These are phyloP conservation scores for Lumbricus terrestris DNA, from an alignment of 2,888 invertebrate species.

Conservation along the genomic window DNA sequence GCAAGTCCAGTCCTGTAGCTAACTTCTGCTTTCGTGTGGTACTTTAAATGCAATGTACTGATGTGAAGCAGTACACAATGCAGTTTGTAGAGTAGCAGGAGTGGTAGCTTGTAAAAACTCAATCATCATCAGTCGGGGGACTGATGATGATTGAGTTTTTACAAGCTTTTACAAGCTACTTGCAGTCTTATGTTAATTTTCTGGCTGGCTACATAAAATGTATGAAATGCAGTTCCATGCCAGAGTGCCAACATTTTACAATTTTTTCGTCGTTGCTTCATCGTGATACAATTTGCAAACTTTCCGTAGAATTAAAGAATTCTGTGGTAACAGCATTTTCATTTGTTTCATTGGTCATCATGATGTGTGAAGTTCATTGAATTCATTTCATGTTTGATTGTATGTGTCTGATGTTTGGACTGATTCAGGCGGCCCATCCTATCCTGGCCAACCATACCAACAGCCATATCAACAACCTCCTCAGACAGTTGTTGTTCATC, in stretches of 20 bases:
- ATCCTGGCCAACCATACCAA: not conserved
- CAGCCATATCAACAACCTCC: not conserved
- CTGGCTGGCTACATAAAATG: not conserved
- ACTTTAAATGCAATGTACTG: too few species aligned
- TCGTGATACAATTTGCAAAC: not conserved
- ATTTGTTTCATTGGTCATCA: too few species aligned
- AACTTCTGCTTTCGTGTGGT: too few species aligned
- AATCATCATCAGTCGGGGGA: too few species aligned
- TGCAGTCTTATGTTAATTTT: not conserved
- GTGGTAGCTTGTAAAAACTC: too few species aligned
- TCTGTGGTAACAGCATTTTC: not conserved
- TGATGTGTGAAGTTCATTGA: not conserved
- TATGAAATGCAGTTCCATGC: not conserved
- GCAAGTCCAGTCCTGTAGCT: too few species aligned
- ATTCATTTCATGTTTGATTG: not conserved
- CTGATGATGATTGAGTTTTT: too few species aligned
- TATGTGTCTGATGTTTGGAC: not conserved
- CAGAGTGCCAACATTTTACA: not conserved
- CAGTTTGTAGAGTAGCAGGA: too few species aligned
- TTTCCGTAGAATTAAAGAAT: not conserved
- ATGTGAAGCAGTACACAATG: too few species aligned
- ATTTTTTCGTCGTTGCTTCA: not conserved
- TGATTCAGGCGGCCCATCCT: constrained; percentile 6
- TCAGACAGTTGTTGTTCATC: constrained; percentile 23
- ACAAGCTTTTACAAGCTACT: too few species aligned